These are phyloP conservation scores for Pemphredon lugubris DNA, from an alignment of 2,888 invertebrate genomes.

Conservation along the genomic window DNA sequence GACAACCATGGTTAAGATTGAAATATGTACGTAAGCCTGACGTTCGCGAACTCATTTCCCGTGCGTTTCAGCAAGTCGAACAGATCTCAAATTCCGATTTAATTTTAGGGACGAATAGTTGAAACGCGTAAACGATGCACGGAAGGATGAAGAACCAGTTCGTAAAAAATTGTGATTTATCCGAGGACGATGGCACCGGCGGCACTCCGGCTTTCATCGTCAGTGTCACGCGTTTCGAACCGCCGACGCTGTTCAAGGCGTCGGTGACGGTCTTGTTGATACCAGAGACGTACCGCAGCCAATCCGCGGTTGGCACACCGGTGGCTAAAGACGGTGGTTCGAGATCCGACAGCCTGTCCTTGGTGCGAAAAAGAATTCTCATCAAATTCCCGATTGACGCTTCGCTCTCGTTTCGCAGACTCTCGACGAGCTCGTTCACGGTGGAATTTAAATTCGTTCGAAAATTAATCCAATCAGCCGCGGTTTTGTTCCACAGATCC, in stretches of 20 bases:
- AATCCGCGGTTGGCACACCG: neutral
- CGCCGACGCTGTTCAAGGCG: constrained; percentile 20
- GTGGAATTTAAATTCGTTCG: constrained; percentile 45
- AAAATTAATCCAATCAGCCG: constrained; percentile 40
- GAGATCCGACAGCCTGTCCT: constrained; percentile 28
- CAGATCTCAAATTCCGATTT: neutral
- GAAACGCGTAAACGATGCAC: neutral
- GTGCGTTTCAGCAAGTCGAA: neutral
- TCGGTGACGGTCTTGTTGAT: constrained; percentile 38
- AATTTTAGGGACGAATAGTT: too few relatives aligned
- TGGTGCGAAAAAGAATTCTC: constrained; percentile 27
- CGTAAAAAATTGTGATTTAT: neutral
- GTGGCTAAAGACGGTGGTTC: constrained; percentile 17
- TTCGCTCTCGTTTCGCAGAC: constrained; percentile 25
- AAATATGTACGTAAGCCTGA: neutral
- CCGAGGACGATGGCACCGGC: constrained; percentile 6
- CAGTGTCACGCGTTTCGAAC: neutral
- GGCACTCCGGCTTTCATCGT: constrained; percentile 7
- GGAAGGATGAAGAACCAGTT: neutral
- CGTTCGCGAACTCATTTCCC: too few relatives aligned
- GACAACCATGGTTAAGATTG: neutral
- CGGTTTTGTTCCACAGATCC: constrained; percentile 1
- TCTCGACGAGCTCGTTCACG: constrained; percentile 30
- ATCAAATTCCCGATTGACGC: neutral
- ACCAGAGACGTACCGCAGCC: constrained; percentile 11